phyloP scores from a whole-genome alignment of 2,797 vertebrate species.

The Garrulus glandarius region DNA sequence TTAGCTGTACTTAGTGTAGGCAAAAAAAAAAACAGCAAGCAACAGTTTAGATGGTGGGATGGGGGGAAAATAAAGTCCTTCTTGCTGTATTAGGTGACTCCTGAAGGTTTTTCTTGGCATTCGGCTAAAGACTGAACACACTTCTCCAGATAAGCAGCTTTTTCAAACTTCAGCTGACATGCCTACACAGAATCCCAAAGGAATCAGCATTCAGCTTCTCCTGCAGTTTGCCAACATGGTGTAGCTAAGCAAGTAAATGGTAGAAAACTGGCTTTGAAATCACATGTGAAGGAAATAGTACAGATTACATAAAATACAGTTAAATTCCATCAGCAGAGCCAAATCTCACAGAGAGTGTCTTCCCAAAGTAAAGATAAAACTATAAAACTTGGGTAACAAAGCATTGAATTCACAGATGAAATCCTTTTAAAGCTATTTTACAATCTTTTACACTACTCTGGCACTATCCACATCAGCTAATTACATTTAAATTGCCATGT shows the following conservation, averaged over 20 bases:
- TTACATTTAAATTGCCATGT: not conserved
- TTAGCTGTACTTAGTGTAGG: not conserved
- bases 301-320: not conserved
- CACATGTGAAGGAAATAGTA: not conserved
- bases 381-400: not conserved
- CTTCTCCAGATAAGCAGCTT: not conserved
- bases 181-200: not conserved
- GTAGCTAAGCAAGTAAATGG: not conserved
- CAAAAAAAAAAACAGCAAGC: not conserved
- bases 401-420: not conserved
- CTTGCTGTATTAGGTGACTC: not conserved
- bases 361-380: not conserved
- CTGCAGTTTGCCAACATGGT: not conserved
- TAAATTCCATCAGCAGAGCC: not conserved
- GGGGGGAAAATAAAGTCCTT: rapidly evolving
- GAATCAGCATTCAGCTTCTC: not conserved
- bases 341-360: not conserved
- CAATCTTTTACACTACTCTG: not conserved
- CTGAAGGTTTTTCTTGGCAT: not conserved
- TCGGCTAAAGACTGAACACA: not conserved
- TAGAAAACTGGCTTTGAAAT: not conserved
- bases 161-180: not conserved
- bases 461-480: not conserved
- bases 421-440: not conserved
- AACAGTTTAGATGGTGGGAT: not conserved